phyloP scores from a whole-genome alignment of 1,140 invertebrate species.

The Platyura marginata region DNA sequence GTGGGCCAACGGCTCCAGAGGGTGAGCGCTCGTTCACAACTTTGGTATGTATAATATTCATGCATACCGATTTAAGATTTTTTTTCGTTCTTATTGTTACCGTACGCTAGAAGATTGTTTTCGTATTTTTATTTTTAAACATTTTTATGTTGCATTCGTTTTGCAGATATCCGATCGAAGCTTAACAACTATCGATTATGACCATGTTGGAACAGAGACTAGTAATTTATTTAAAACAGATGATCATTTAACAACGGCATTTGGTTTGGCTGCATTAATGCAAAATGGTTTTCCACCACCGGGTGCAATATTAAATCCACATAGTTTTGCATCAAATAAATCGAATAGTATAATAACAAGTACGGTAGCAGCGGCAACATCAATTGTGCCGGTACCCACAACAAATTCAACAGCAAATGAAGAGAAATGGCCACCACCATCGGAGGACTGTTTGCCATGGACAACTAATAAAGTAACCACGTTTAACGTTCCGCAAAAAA shows the following conservation, averaged over 20 bases:
- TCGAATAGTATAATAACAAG: conserved; percentile 12
- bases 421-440: conserved; percentile 36
- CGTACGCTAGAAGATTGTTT: no score
- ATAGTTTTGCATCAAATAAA: conserved; percentile 9
- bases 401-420: conserved; percentile 27
- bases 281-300: conserved; percentile 44
- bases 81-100: no score
- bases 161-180: conserved; percentile 18
- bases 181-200: conserved; percentile 21
- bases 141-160: neutral
- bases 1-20: conserved; percentile 22
- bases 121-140: neutral
- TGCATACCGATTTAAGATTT: no score
- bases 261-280: conserved; percentile 48
- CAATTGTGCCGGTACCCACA: conserved; percentile 17
- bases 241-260: conserved; percentile 43
- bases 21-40: conserved; percentile 24
- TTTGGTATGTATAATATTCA: conserved; percentile 13
- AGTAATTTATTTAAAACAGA: conserved; percentile 33
- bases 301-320: conserved; percentile 27
- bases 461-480: conserved; percentile 20
- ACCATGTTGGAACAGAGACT: conserved; percentile 11
- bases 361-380: conserved; percentile 15
- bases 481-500: conserved; percentile 16
- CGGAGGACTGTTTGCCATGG: conserved; percentile 43